phyloP scores from a whole-genome alignment of 2,888 invertebrate genomes.

The Panopea generosa region DNA sequence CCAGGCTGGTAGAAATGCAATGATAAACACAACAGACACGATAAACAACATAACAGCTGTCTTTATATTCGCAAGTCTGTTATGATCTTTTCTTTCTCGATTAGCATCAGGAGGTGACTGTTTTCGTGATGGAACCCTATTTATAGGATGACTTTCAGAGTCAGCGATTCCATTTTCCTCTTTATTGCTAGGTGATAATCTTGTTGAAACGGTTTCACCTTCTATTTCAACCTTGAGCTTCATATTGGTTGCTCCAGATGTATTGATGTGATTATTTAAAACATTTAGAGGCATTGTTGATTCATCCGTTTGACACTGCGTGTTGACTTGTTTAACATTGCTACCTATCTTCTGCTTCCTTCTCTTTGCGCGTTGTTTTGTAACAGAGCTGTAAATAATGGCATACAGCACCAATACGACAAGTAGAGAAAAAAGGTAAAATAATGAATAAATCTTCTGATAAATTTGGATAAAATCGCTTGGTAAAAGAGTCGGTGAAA shows the following conservation, averaged over 20 bases:
- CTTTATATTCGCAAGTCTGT: constrained; percentile 78
- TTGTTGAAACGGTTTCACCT: constrained; percentile 51
- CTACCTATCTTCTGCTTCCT: constrained; percentile 55
- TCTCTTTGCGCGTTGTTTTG: constrained; percentile 63
- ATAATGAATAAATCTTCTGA: constrained; percentile 80
- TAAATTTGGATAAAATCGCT: constrained; percentile 71
- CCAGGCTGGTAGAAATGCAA: constrained; percentile 83
- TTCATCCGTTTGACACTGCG: constrained; percentile 62
- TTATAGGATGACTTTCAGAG: constrained; percentile 38
- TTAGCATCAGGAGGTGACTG: constrained; percentile 14
- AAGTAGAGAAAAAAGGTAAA: constrained; percentile 81
- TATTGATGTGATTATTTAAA: constrained; percentile 10
- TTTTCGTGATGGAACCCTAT: constrained; percentile 30
- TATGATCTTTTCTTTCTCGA: constrained; percentile 64
- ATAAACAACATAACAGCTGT: constrained; percentile 84
- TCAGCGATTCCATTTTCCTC: constrained; percentile 61
- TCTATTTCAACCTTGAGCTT: constrained; percentile 47
- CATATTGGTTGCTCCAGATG: neutral
- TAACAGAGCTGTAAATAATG: constrained; percentile 80
- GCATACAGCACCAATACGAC: constrained; percentile 80
- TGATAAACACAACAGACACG: constrained; percentile 82
- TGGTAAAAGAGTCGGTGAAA: constrained; percentile 67
- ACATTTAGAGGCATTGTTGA: constrained; percentile 46
- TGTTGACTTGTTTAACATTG: constrained; percentile 46
- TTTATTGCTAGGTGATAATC: constrained; percentile 54